phyloP scores from a whole-genome alignment of 2,888 invertebrate genomes.

The Macaria liturata region DNA sequence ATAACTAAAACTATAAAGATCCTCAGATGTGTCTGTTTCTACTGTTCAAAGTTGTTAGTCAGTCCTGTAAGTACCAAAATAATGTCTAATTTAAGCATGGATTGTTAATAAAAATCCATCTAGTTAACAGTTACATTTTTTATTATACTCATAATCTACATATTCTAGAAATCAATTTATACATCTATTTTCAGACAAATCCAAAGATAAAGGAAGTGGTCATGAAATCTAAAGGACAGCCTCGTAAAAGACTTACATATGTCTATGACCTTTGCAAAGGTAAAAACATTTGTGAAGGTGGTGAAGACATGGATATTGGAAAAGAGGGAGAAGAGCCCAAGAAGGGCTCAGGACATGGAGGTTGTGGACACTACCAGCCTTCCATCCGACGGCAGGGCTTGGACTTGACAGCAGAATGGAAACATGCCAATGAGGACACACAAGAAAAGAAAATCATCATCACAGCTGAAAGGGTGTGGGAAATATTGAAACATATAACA shows the following conservation, averaged over 20 bases:
- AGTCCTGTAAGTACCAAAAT: slow-evolving; percentile 89
- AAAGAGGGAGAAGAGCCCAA: slow-evolving; percentile 88
- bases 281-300: slow-evolving; percentile 99
- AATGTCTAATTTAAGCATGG: not conserved
- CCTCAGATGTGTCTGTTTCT: slow-evolving; percentile 99
- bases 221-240: slow-evolving; percentile 97
- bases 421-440: slow-evolving; percentile 98
- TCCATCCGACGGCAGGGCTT: slow-evolving; percentile 94
- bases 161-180: too few relatives aligned
- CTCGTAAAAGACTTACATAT: slow-evolving; percentile 95
- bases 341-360: slow-evolving; percentile 90
- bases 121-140: too few relatives aligned
- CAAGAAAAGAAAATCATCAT: slow-evolving; percentile 97
- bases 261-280: slow-evolving; percentile 99
- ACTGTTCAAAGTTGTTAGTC: slow-evolving; percentile 98
- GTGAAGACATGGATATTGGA: slow-evolving; percentile 97
- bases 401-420: slow-evolving; percentile 99
- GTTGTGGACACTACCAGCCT: slow-evolving; percentile 99
- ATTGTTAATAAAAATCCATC: too few relatives aligned
- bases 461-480: slow-evolving; percentile 98
- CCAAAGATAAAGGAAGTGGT: slow-evolving; percentile 97
- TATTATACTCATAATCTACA: too few relatives aligned
- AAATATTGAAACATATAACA: slow-evolving; percentile 96
- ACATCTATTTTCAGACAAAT: slow-evolving; percentile 85
- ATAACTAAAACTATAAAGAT: slow-evolving; percentile 98